Evolutionary conservation across 2,797 vertebrate species (phyloP), one percentile per base, ranked within the genome.

Genomic region (Rhynchonycteris naso): DNA sequence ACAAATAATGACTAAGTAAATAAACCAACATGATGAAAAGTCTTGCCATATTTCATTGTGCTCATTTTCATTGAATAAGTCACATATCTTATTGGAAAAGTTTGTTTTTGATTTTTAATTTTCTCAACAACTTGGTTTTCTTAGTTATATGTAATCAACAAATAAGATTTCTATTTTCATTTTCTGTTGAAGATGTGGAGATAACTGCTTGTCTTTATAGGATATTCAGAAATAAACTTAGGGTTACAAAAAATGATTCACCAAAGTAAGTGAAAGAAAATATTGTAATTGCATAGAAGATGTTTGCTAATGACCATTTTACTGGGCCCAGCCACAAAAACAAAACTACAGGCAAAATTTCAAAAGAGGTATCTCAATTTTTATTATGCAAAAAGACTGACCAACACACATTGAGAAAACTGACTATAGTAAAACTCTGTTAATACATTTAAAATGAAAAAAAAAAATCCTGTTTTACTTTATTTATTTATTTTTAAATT

Each of bases 241-340:
- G 47, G 69, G 22, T 93, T 90, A 96, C 97, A 47, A 91, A 61
- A 97, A 33, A 50, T 96, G 59, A 38, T 90, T 97, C 94, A n/a
- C 43, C 94, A 72, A 50, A 80, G 43, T 91, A 84, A 95, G 35
- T 65, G 96, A 63, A 97, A 97, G 71, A 5, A 97, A 97, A 97
- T 94, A 94, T 7, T 92, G 5, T 22, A 93, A 88, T 87, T 97
- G 79, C 54, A 68, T 91, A 85, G 87, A 76, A 2, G 19, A 90
- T 96, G 95, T 97, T 97, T 21, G 1, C 15, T 85, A 33, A 54
- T 28, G 13, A 74, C 58, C 58, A 95, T 95, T 80, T n/a, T 33
- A 76, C 28, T 68, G n/a, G 75, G 81, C 1, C 21, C 15, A 43
- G 76, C 79, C 28, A 88, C 35, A 87, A 95, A 91, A 95, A 52